These are phyloP conservation scores for Philaethria dido DNA, from an alignment of 2,888 invertebrate species.

Conservation along the genomic window DNA sequence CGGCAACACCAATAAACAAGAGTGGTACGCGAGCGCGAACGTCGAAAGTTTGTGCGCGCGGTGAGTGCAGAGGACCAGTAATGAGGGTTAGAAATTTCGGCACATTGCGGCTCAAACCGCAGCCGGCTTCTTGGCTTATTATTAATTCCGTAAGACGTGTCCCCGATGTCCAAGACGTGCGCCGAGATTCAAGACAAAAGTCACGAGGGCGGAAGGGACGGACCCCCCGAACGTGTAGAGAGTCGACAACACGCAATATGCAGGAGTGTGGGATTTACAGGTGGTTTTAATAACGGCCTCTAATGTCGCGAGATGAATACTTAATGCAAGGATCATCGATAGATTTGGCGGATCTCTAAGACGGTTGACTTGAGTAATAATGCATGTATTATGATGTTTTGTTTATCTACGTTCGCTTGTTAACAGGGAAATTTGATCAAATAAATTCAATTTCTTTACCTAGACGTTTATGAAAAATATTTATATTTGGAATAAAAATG, in stretches of 20 bases:
- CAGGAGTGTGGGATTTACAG: constrained; percentile 76
- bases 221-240: constrained; percentile 68
- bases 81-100: constrained; percentile 83
- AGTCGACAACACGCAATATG: constrained; percentile 64
- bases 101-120: constrained; percentile 81
- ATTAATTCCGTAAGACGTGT: constrained; percentile 85
- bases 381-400: constrained; percentile 22
- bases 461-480: too few species aligned
- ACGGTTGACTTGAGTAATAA: constrained; percentile 51
- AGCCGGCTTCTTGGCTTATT: constrained; percentile 83
- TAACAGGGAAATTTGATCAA: not conserved
- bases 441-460: not conserved
- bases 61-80: constrained; percentile 80
- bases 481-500: too few species aligned
- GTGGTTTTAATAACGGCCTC: constrained; percentile 83
- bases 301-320: constrained; percentile 83
- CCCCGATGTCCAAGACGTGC: constrained; percentile 85
- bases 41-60: constrained; percentile 75
- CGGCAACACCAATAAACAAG: constrained; percentile 80
- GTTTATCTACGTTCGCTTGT: constrained; percentile 19
- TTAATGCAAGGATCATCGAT: constrained; percentile 78
- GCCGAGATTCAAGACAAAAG: constrained; percentile 83
- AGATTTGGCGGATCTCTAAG: constrained; percentile 56
- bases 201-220: constrained; percentile 77
- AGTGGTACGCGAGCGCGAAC: constrained; percentile 73